phyloP scores from a whole-genome alignment of 2,113 vertebrate species.

The Hippoglossus stenolepis region DNA sequence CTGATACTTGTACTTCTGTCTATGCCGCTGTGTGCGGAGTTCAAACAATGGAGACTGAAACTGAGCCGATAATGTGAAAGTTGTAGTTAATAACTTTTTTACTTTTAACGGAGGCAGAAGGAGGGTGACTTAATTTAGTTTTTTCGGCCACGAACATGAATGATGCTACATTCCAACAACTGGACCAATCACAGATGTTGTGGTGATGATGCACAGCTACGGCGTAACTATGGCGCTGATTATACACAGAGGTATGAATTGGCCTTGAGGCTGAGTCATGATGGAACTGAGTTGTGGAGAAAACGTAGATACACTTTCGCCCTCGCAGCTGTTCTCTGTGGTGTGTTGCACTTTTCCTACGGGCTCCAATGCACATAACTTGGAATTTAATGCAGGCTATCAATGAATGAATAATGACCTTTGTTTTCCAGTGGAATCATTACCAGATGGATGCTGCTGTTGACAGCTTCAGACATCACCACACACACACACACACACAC shows the following conservation, averaged over 20 bases:
- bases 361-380: constrained; percentile 38
- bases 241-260: background rate
- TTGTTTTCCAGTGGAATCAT: constrained; percentile 60
- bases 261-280: background rate
- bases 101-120: no score
- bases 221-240: background rate
- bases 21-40: background rate
- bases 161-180: background rate
- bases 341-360: constrained; percentile 4
- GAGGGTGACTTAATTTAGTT: no score
- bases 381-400: constrained; percentile 24
- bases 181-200: background rate
- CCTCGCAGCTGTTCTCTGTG: constrained; percentile 34
- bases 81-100: background rate
- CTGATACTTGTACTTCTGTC: background rate
- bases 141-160: background rate
- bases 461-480: constrained; percentile 53
- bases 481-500: constrained; percentile 27
- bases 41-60: background rate
- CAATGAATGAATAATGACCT: constrained; percentile 58
- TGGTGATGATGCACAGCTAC: background rate
- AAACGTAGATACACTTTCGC: constrained; percentile 4
- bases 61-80: background rate
- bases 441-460: constrained; percentile 56
- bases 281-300: background rate